Base-by-base conservation (phyloP, 1,140 invertebrate species). In the Aphelenchoides besseyi region DNA sequence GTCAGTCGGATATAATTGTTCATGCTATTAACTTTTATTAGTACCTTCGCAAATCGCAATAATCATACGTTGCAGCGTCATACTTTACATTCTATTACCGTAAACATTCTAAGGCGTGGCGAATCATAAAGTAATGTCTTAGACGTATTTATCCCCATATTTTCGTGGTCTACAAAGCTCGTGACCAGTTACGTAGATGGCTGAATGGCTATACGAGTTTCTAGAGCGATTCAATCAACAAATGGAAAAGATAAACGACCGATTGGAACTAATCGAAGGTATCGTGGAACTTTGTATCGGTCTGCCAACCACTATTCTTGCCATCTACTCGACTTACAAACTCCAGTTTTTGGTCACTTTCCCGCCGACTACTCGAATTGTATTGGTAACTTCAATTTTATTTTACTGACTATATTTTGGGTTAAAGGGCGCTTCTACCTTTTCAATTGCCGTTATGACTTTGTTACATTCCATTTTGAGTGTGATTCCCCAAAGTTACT, bases 321-420 rank as follows among this genome's bases (percentile, higher is more conserved):
- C 55, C 5, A 23, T 59, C 18, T 59, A 59, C 23, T 59, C 55
- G 12, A 59, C 55, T 33, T 59, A 59, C 55, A 59, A 59, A 59
- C 18, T 59, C 5, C 55, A 23, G 5, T 33, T 59, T 28, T 59
- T 59, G 55, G 23, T 59, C 18, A 59, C 55, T 8, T 59, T 59
- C 18, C 55, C 55, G 5, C 55, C 55, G 26, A 59, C 55, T 8
- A 59, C 55, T 28, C 5, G 55, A 33, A 59, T 59, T 33, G 55
- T 59, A 5, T 33, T 59, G 18, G 55, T 59, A 59, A 5, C 5
- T 28, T 28, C 18, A 8, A 59, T 33, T 59, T 23, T 5, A 28
- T 29, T 59, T 8, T 5, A 59, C 23, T 59, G 5, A 8, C 5
- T 8, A 41, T 41, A 23, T 59, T 5, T 59, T 59, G 18, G 5